These are phyloP conservation scores for Pangasianodon hypophthalmus DNA, from an alignment of 2,113 vertebrate genomes.

Conservation along the genomic window DNA sequence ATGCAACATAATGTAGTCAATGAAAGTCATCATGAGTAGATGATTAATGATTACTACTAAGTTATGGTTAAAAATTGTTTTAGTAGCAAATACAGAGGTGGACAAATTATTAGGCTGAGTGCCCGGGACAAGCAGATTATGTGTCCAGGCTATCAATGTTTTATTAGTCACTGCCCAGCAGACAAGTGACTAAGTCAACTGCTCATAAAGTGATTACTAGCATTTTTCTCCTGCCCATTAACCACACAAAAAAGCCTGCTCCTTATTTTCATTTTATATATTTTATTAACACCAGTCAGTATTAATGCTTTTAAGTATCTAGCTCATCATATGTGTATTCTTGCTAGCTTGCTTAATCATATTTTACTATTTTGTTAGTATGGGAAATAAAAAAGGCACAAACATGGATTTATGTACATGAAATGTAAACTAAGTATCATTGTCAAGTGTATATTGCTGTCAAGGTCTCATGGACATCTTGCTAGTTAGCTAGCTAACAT, in stretches of 20 bases:
- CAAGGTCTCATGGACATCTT: background rate
- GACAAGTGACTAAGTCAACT: background rate
- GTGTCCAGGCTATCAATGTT: slow-evolving; percentile 2
- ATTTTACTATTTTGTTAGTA: background rate
- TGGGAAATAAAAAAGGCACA: background rate
- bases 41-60: background rate
- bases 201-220: slow-evolving; percentile 10
- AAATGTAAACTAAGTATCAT: background rate
- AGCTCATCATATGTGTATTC: background rate
- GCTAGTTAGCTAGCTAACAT: background rate
- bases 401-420: background rate
- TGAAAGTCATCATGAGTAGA: background rate
- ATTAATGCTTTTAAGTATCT: background rate
- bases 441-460: background rate
- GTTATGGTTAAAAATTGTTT: background rate
- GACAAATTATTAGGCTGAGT: background rate
- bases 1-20: slow-evolving; percentile 14
- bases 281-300: background rate
- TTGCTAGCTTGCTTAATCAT: background rate
- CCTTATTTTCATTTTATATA: background rate
- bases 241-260: background rate
- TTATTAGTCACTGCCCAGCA: background rate
- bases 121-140: background rate
- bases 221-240: background rate
- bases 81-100: slow-evolving; percentile 20